Evolutionary conservation across 2,888 invertebrate genomes (phyloP).

Genomic region (Caradrina kadenii): DNA sequence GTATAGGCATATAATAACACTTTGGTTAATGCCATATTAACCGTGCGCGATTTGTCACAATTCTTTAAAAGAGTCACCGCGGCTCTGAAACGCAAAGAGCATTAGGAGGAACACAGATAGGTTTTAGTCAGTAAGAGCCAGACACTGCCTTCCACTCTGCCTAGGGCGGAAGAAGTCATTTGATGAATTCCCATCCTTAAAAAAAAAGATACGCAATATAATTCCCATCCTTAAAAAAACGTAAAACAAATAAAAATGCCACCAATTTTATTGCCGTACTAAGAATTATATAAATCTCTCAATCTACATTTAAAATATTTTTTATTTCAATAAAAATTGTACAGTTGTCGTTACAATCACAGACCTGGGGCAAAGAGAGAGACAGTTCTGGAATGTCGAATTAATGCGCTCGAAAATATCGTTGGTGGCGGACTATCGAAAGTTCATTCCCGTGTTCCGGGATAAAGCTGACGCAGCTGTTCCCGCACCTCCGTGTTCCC

Average conservation of each 20-base stretch:
- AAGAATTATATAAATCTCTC: too few relatives aligned
- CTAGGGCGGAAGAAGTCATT: too few relatives aligned
- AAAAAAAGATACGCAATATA: too few relatives aligned
- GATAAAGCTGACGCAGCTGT: conserved; percentile 56
- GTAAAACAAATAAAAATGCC: too few relatives aligned
- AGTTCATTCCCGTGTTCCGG: conserved; percentile 49
- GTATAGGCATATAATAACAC: not conserved
- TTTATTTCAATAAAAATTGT: not conserved
- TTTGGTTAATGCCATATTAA: conserved; percentile 10
- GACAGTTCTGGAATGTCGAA: not conserved
- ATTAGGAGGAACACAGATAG: too few relatives aligned
- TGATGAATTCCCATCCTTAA: too few relatives aligned
- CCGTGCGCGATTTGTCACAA: conserved; percentile 6
- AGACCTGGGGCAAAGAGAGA: not conserved
- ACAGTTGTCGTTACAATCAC: not conserved
- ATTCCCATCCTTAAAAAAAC: too few relatives aligned
- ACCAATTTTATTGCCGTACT: too few relatives aligned
- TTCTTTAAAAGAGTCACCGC: too few relatives aligned
- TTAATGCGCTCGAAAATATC: conserved; percentile 12
- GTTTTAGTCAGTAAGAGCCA: too few relatives aligned
- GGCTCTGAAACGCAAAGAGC: too few relatives aligned
- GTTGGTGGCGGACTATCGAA: conserved; percentile 22
- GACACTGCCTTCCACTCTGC: too few relatives aligned
- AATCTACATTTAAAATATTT: not conserved
- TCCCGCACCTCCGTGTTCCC: conserved; percentile 29